phyloP scores from a whole-genome alignment of 1,140 invertebrate genomes.

The Akabosia matsudoensis region DNA sequence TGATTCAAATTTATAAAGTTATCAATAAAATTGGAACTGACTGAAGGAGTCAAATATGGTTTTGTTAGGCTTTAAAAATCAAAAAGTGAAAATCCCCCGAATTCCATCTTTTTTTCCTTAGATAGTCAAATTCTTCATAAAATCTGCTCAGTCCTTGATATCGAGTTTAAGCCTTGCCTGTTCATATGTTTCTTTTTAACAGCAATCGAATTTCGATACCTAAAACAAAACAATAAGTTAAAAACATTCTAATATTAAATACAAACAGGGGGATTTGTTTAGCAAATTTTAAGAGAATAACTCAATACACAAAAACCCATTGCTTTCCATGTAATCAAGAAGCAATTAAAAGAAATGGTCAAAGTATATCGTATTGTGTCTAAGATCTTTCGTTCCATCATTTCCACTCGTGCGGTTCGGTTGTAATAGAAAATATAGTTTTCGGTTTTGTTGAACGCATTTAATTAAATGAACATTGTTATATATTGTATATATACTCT shows the following conservation, averaged over 20 bases:
- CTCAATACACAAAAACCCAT: too few species aligned
- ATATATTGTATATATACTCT: neutral
- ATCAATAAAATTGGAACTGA: constrained; percentile 7
- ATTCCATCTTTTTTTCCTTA: constrained; percentile 16
- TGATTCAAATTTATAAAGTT: neutral
- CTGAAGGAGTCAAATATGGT: constrained; percentile 1
- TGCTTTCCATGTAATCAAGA: too few species aligned
- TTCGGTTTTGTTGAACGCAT: constrained; percentile 16
- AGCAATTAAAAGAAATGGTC: neutral
- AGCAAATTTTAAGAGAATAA: too few species aligned
- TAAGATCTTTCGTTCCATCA: constrained; percentile 12
- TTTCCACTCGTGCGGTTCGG: constrained; percentile 11
- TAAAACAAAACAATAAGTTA: constrained; percentile 25
- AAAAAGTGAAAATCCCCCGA: constrained; percentile 17
- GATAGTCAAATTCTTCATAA: constrained; percentile 20
- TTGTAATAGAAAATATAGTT: constrained; percentile 24
- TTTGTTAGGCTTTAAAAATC: constrained; percentile 13
- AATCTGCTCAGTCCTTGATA: constrained; percentile 24
- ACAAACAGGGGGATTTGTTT: neutral
- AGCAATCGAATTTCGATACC: constrained; percentile 21
- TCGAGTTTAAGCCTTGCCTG: constrained; percentile 11
- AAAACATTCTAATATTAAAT: neutral
- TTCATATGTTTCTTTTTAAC: constrained; percentile 12
- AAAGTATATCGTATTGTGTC: neutral
- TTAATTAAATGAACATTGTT: constrained; percentile 12